Evolutionary conservation across 2,797 vertebrate species (phyloP).

Genomic region (Sternotherus odoratus): DNA sequence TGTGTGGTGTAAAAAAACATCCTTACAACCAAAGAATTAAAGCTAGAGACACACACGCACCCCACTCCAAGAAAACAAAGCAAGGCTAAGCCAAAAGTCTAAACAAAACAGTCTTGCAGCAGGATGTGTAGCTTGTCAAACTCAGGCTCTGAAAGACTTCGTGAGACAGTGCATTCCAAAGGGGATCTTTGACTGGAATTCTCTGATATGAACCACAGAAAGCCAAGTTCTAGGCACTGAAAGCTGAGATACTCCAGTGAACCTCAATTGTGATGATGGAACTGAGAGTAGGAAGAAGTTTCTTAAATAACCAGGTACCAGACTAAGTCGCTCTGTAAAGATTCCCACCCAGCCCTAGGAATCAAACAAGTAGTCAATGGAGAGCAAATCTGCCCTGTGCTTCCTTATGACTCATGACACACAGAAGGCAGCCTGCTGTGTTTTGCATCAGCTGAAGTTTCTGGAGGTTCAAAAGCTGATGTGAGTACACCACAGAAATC

Average conservation of each 20-base stretch:
- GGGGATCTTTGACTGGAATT: neutral
- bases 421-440: neutral
- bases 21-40: neutral
- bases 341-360: neutral
- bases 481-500: rapidly evolving
- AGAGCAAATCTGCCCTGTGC: neutral
- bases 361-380: neutral
- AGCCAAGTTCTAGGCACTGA: neutral
- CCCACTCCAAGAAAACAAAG: neutral
- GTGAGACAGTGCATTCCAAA: neutral
- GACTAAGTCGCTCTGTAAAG: neutral
- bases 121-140: rapidly evolving
- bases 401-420: neutral
- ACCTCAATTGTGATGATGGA: neutral
- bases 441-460: rapidly evolving
- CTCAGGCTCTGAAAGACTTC: neutral
- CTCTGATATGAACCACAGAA: neutral
- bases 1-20: neutral
- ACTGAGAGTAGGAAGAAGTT: neutral
- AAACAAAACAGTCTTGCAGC: neutral
- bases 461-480: neutral
- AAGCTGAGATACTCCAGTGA: rapidly evolving
- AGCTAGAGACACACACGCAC: rapidly evolving
- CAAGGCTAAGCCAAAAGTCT: neutral
- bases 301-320: neutral